A percentile compares a stretch with the other conserved stretches of the same genome.
These are phyloP conservation scores for Plectus sambesii DNA, from an alignment of 1,140 invertebrate genomes.

Conservation along the genomic window DNA sequence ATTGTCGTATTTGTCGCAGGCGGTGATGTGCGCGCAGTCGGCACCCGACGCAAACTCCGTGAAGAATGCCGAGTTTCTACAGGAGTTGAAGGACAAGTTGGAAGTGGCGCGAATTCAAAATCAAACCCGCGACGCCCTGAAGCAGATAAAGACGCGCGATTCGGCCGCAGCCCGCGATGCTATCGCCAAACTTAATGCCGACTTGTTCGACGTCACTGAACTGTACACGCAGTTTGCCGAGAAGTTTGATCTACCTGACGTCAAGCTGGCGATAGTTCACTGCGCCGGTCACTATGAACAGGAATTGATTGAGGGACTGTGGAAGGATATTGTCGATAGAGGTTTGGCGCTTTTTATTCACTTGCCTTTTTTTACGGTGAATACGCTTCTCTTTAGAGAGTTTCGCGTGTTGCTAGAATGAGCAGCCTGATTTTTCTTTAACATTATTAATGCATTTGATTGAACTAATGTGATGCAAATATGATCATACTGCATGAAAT, in stretches of 20 bases:
- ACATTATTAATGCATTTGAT: too few relatives aligned
- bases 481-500: too few relatives aligned
- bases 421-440: too few relatives aligned
- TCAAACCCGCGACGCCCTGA: conserved; percentile 21
- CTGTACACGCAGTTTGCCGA: conserved; percentile 58
- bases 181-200: conserved; percentile 13
- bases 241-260: conserved; percentile 48
- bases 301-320: conserved; percentile 51
- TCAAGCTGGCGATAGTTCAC: conserved; percentile 53
- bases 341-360: too few relatives aligned
- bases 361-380: too few relatives aligned
- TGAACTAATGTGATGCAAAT: too few relatives aligned
- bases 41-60: conserved; percentile 51
- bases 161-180: conserved; percentile 5
- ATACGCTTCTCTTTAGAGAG: too few relatives aligned
- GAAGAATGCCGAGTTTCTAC: conserved; percentile 69
- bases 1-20: conserved; percentile 76
- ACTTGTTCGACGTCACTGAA: conserved; percentile 19
- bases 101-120: conserved; percentile 52
- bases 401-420: too few relatives aligned
- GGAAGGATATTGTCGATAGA: conserved; percentile 53
- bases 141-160: conserved; percentile 2
- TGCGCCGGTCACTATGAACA: conserved; percentile 52
- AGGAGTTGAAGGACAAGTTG: conserved; percentile 83
- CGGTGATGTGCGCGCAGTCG: conserved; percentile 66